Evolutionary conservation across 1,140 invertebrate species (phyloP).

Genomic region (Physella acuta): DNA sequence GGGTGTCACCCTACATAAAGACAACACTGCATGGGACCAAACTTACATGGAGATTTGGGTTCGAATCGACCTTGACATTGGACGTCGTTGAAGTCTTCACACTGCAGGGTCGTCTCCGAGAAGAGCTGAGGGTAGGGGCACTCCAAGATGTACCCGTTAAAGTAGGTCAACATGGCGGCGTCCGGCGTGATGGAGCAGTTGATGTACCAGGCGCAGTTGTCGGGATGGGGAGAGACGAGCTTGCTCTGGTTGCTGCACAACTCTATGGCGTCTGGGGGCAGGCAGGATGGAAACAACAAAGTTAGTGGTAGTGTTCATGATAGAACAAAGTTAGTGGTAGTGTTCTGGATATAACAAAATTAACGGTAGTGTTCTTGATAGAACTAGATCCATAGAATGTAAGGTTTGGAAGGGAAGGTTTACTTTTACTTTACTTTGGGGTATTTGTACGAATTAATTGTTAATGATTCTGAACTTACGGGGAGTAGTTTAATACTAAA

Average conservation of each 20-base stretch:
- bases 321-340: too few relatives aligned
- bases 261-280: not conserved
- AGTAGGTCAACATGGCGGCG: constrained; percentile 34
- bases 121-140: constrained; percentile 47
- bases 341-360: too few relatives aligned
- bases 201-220: constrained; percentile 47
- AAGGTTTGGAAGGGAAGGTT: too few relatives aligned
- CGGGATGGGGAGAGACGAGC: constrained; percentile 30
- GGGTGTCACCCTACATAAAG: too few relatives aligned
- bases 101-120: constrained; percentile 31
- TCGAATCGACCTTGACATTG: constrained; percentile 33
- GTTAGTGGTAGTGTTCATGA: too few relatives aligned
- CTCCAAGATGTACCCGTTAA: constrained; percentile 37
- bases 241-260: not conserved
- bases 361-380: too few relatives aligned
- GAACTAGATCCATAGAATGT: too few relatives aligned
- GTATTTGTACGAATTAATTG: too few relatives aligned
- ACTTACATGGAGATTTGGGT: constrained; percentile 50
- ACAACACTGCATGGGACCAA: not conserved
- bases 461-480: too few relatives aligned
- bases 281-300: not conserved
- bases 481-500: too few relatives aligned
- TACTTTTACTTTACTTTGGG: too few relatives aligned
- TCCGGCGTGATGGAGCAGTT: constrained; percentile 38
- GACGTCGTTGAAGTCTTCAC: constrained; percentile 40